A percentile compares a stretch with the other conserved stretches of the same genome.
phyloP scores from a whole-genome alignment of 2,888 invertebrate genomes.

The Nymphalis polychloros region DNA sequence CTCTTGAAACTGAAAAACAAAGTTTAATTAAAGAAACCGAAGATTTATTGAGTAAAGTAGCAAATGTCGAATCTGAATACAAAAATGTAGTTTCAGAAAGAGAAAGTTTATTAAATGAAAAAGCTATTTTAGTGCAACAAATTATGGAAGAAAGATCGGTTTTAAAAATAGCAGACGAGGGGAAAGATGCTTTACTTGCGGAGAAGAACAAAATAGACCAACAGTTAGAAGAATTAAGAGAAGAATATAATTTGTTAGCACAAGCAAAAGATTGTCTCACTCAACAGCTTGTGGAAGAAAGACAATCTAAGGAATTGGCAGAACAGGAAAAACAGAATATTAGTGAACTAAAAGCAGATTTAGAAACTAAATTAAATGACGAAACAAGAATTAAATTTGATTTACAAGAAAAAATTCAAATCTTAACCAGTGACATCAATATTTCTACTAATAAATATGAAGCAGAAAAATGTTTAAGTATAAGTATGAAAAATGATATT shows the following conservation, averaged over 20 bases:
- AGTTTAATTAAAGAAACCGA: slow-evolving; percentile 40
- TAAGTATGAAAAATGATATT: slow-evolving; percentile 13
- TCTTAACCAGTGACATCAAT: slow-evolving; percentile 14
- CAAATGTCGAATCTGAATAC: slow-evolving; percentile 31
- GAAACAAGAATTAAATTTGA: slow-evolving; percentile 10
- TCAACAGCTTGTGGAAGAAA: slow-evolving; percentile 53
- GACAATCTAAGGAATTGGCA: slow-evolving; percentile 45
- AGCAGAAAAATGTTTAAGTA: slow-evolving; percentile 4
- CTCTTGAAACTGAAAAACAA: slow-evolving; percentile 42
- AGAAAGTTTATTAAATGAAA: slow-evolving; percentile 42
- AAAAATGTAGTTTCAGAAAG: slow-evolving; percentile 44
- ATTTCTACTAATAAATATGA: slow-evolving; percentile 14
- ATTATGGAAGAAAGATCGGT: slow-evolving; percentile 45
- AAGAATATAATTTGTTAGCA: slow-evolving; percentile 29
- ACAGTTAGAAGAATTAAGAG: slow-evolving; percentile 23
- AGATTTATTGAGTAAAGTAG: slow-evolving; percentile 30
- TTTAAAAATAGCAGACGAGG: slow-evolving; percentile 43
- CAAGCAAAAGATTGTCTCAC: slow-evolving; percentile 52
- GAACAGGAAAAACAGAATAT: slow-evolving; percentile 50
- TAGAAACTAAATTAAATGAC: slow-evolving; percentile 26
- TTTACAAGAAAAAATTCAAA: slow-evolving; percentile 19
- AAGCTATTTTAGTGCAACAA: slow-evolving; percentile 40
- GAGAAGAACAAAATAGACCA: slow-evolving; percentile 40
- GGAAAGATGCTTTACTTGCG: slow-evolving; percentile 35
- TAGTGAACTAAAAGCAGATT: slow-evolving; percentile 31